Base-by-base conservation (phyloP, 2,113 vertebrate genomes). In the Polyodon spathula region DNA sequence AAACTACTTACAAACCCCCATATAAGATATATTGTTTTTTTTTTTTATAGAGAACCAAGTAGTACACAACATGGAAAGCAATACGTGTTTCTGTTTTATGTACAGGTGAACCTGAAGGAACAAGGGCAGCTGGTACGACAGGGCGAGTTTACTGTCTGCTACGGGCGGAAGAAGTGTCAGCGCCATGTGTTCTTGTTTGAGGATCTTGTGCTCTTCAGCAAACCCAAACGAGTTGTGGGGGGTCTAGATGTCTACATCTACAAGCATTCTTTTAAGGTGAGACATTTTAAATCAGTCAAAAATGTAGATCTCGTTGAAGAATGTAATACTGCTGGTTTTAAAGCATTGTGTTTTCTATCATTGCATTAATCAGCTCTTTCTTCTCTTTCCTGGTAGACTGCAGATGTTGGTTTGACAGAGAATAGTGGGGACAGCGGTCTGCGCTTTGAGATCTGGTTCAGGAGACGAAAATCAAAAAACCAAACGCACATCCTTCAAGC, bases 371-470 rank as follows among this genome's bases (percentile, higher is more conserved):
- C n/a, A 11, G 7, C 5, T n/a, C 11, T 17, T 10, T 63, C 37
- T 8, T 65, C 52, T 46, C n/a, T 10, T n/a, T n/a, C n/a, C n/a
- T 56, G 60, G 15, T 66, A 93, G 91, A 91, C 88, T 17, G 87
- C 90, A 39, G 91, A 93, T 65, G 81, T 93, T 0, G 91, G 91
- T 16, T 82, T 93, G 75, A 93, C 91, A 0, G 91, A 93, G 72
- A 91, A 80, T 56, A 86, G 80, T 2, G 88, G 87, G 4, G 87
- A 92, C 27, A 88, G 74, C 0, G 81, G 81, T 42, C 71, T 89
- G 68, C 84, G 87, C 65, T 93, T 93, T 55, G 91, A 93, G 78
- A 86, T 93, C 69, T 93, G 91, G 91, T 93, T 93, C 80, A 84
- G 91, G 17, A 78, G 90, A 42, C 71, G 86, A 43, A 93, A 90